Evolutionary conservation across 2,797 vertebrate genomes (phyloP).

Genomic region (Cephalopachus bancanus): DNA sequence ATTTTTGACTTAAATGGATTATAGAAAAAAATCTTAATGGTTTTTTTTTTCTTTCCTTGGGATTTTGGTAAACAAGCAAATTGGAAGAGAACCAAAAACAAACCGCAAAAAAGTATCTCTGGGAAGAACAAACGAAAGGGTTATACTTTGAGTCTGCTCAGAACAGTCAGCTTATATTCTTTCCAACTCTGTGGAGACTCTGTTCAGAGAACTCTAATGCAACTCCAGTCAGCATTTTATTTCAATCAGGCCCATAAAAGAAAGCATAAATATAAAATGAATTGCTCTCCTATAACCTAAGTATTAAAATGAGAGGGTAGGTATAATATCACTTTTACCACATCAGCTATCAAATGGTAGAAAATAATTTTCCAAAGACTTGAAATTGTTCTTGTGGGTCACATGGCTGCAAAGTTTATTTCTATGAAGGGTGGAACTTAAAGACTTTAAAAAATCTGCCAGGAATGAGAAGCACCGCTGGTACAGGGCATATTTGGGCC

Average conservation of each 20-base stretch:
- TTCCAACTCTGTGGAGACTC: constrained; percentile 77
- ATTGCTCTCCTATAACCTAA: constrained; percentile 73
- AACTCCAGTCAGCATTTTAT: constrained; percentile 80
- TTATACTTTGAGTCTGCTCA: background rate
- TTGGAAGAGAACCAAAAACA: constrained; percentile 80
- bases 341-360: constrained; percentile 75
- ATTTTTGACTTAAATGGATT: constrained; percentile 88
- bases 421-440: constrained; percentile 73
- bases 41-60: constrained; percentile 72
- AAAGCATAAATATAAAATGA: constrained; percentile 81
- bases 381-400: constrained; percentile 79
- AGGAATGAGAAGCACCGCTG: background rate
- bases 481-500: background rate
- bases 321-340: constrained; percentile 67
- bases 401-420: constrained; percentile 80
- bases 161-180: constrained; percentile 62
- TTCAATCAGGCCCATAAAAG: constrained; percentile 81
- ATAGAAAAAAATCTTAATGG: constrained; percentile 77
- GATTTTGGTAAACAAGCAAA: constrained; percentile 81
- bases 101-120: constrained; percentile 38
- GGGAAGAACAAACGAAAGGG: constrained; percentile 71
- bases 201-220: constrained; percentile 79
- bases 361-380: constrained; percentile 81
- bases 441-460: constrained; percentile 63
- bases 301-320: constrained; percentile 76